Base-by-base conservation (phyloP, 2,797 vertebrate species). In the Premnoplex brunnescens region DNA sequence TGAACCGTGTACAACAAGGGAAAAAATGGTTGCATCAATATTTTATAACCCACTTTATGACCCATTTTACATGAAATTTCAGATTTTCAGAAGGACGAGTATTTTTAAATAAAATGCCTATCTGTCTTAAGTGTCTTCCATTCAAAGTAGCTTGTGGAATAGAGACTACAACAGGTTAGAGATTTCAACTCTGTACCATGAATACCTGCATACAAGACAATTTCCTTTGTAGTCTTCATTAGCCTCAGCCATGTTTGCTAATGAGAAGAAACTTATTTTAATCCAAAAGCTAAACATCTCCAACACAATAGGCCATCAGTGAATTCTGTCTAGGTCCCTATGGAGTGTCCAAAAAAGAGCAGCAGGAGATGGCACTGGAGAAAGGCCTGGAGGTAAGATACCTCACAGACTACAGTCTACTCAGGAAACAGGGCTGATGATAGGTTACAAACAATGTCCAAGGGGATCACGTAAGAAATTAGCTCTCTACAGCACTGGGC, bases 281-380 rank as follows among this genome's bases (percentile, higher is more conserved):
- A 56, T 56, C 9, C 21, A 46, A 56, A 80, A 84, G 15, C 10
- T 66, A 55, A 85, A 76, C 30, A 52, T 14, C 20, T 10, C 26
- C 30, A 8, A 39, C 4, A 46, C 13, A 27, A 3, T 1, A 22
- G 34, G 19, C 8, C 15, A 62, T 17, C 0, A 2, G 5, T 34
- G 22, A 24, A n/a, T 71, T 12, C 71, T 15, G 17, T 41, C n/a
- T n/a, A 75, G n/a, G 6, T 43, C 22, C 6, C 27, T 11, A 14
- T 48, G 20, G n/a, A 93, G 2, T 30, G 24, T 46, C 30, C 41
- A 69, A 20, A 14, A 36, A 88, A 37, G 9, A 30, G 15, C 7
- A 52, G 14, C 14, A 74, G 27, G 10, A 68, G 12, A 20, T 24
- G 14, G 27, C 48, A 74, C 5, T 37, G 67, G 26, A 72, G 22